Percentiles rank a stretch among this genome's conserved stretches.
Evolutionary conservation across 2,797 vertebrate species (phyloP).

Genomic region (Bovichtus diacanthus): DNA sequence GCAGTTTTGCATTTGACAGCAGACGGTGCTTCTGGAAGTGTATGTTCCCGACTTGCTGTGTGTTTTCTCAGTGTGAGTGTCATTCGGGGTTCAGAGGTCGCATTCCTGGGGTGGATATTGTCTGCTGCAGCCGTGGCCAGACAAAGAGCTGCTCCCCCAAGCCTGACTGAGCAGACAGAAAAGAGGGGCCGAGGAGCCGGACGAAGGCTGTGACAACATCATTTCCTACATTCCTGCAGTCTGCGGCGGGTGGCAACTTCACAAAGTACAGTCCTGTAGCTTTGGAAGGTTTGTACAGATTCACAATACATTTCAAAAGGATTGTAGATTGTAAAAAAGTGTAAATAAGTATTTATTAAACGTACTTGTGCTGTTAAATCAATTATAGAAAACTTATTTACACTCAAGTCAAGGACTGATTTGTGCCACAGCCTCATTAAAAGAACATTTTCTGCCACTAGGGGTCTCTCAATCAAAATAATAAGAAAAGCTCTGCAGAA

Average conservation of each 20-base stretch:
- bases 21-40: neutral
- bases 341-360: neutral
- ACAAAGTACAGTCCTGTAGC: neutral
- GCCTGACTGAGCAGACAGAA: conserved; percentile 79
- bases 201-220: conserved; percentile 70
- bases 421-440: neutral
- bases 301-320: neutral
- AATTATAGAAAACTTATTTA: neutral
- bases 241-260: conserved; percentile 31
- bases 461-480: too few relatives aligned
- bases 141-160: conserved; percentile 72
- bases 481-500: too few relatives aligned
- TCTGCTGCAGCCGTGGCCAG: conserved; percentile 66
- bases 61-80: conserved; percentile 54
- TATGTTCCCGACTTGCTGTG: conserved; percentile 21
- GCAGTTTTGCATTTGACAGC: neutral
- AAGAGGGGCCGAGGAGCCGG: conserved; percentile 58
- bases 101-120: conserved; percentile 80
- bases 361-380: neutral
- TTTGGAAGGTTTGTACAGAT: too few relatives aligned
- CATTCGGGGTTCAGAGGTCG: conserved; percentile 75
- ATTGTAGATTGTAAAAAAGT: neutral
- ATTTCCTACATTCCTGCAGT: conserved; percentile 74
- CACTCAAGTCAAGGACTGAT: neutral
- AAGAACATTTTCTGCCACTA: too few relatives aligned